Evolutionary conservation across 2,888 invertebrate genomes (phyloP), one percentile per base, ranked within the genome.

Genomic region (Eilema griseolum): DNA sequence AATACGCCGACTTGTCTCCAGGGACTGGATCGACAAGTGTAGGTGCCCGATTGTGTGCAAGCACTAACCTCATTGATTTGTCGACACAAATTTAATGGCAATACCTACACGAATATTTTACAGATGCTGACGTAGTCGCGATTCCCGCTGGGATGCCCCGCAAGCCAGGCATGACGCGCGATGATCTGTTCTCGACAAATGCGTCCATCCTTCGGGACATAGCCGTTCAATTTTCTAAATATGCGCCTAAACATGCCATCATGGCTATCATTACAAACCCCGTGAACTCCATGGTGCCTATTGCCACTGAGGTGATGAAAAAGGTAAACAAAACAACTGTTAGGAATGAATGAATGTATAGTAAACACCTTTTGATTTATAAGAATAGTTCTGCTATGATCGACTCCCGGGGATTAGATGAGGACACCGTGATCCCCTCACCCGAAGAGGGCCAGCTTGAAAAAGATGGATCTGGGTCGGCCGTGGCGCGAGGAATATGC

Each of bases 91-190:
- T 60, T 3, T 56, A 12, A n/a, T 33, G 33, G 3, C 3, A 33
- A 8, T 33, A 4, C n/a, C n/a, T n/a, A n/a, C 33, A 24, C 24
- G 16, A n/a, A 28, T 28, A 2, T 23, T 33, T 24, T 57, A 57
- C 85, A 95, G 96, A 85, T 75, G 94, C 97, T 16, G 97, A 99
- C 89, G 96, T 99, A 20, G 98, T 99, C n/a, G 97, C 99, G 73
- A 98, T 99, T 85, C 99, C 99, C 1, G 99, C 99, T 71, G 99
- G 99, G 72, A 99, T 99, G 7, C 99, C 99, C 69, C 97, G 99
- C 85, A 99, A 99, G 93, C 99, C 99, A n/a, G 99, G 99, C 90
- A 99, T 99, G 99, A 99, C 99, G 60, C 97, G 99, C 82, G 99
- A 99, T 92, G 99, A 99, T 95, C 96, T 99, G 70, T 99, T 99